Evolutionary conservation across 2,113 vertebrate genomes (phyloP), one percentile per base, ranked within the genome.

Genomic region (Nycticebus coucang): DNA sequence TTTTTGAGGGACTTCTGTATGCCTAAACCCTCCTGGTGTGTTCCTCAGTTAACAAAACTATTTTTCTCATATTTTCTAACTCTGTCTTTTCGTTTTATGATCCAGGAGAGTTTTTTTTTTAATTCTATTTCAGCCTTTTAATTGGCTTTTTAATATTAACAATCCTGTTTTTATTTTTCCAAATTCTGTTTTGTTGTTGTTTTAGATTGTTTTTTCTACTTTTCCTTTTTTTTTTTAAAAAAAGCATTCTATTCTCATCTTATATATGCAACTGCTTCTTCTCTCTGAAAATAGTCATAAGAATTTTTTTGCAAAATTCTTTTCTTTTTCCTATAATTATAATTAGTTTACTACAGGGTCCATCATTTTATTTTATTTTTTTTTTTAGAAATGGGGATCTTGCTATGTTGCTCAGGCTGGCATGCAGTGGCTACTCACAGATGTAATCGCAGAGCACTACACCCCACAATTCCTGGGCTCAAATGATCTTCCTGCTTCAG

Each of bases 111-210:
- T 74, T 92, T 17, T 74, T 41, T 33, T 22, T 66, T n/a, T 21
- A 35, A 75, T 59, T 64, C 17, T 57, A 57, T 79, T 85, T 89
- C 28, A 79, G 64, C 22, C 1, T 22, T 45, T 62, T 78, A 71
- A 64, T 10, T 72, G 64, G n/a, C 60, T 88, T 93, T 95, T 89
- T 26, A 85, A 79, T 79, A 89, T 89, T 50, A 93, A n/a, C n/a
- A 79, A 85, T 77, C 72, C 21, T 21, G n/a, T 72, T 89, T 89
- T 89, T 89, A 79, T 28, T 84, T 83, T 78, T 15, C 22, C 41
- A 89, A 89, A 72, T 84, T 71, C 21, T 60, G 72, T 60, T 69
- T 28, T 87, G 62, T 64, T 81, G 74, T 81, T 87, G 30, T 77
- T 88, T 77, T 86, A 53, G 84, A 72, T 62, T 87, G 21, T 60